These are phyloP conservation scores for Phaedon cochleariae DNA, from an alignment of 2,888 invertebrate genomes.

Conservation along the genomic window DNA sequence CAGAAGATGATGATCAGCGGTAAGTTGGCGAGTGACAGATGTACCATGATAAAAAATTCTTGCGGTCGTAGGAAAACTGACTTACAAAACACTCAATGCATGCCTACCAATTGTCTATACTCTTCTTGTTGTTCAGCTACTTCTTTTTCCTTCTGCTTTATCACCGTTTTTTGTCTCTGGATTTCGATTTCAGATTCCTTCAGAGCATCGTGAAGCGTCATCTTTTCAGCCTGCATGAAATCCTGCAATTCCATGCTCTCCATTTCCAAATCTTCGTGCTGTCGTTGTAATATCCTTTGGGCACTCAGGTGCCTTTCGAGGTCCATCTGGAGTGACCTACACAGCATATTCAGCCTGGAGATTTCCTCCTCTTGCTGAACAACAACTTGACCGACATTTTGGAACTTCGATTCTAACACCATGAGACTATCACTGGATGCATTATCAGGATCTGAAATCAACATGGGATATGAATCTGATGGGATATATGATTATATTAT, in stretches of 20 bases:
- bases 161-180: slow-evolving; percentile 46
- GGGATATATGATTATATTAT: no score
- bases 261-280: slow-evolving; percentile 79
- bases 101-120: slow-evolving; percentile 73
- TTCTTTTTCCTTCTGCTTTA: slow-evolving; percentile 66
- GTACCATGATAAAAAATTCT: no score
- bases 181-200: slow-evolving; percentile 79
- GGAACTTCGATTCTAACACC: slow-evolving; percentile 78
- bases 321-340: slow-evolving; percentile 76
- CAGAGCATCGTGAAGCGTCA: slow-evolving; percentile 79
- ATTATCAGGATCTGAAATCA: slow-evolving; percentile 47
- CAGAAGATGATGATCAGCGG: no score
- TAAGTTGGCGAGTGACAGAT: no score
- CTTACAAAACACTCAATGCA: neutral
- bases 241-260: slow-evolving; percentile 87
- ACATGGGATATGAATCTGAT: no score
- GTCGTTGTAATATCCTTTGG: slow-evolving; percentile 74
- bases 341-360: slow-evolving; percentile 73
- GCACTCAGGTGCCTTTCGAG: slow-evolving; percentile 73
- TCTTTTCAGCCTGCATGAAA: slow-evolving; percentile 87
- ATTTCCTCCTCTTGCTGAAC: slow-evolving; percentile 81
- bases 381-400: slow-evolving; percentile 78
- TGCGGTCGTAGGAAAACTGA: no score
- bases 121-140: slow-evolving; percentile 75
- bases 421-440: slow-evolving; percentile 71